A percentile compares a stretch with the other conserved stretches of the same genome.
These are phyloP conservation scores for Girardinichthys multiradiatus DNA, from an alignment of 2,113 vertebrate species.

Conservation along the genomic window DNA sequence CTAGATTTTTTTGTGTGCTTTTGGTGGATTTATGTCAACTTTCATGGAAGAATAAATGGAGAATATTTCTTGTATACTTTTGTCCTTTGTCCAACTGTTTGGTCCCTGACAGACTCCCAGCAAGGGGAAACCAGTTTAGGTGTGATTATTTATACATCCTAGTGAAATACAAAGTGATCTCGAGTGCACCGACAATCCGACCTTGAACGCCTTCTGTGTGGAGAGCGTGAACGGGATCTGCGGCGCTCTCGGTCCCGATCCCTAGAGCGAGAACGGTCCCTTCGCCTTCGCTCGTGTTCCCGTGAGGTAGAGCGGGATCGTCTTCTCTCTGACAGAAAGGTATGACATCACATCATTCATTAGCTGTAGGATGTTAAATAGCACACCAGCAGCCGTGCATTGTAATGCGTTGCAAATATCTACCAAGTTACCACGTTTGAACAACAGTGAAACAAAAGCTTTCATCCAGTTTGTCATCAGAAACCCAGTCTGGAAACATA, in stretches of 20 bases:
- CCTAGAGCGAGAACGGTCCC: conserved; percentile 89
- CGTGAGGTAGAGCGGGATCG: conserved; percentile 91
- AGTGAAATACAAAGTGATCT: neutral
- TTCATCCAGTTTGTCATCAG: no score
- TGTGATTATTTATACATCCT: neutral
- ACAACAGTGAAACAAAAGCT: no score
- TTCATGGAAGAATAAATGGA: no score
- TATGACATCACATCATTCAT: neutral
- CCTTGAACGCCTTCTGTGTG: conserved; percentile 92
- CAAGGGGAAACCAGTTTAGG: neutral
- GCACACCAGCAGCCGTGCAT: neutral
- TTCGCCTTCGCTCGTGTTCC: conserved; percentile 89
- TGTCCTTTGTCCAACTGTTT: no score
- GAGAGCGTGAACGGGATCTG: conserved; percentile 90
- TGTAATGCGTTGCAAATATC: neutral
- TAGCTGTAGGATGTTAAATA: neutral
- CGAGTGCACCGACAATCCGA: conserved; percentile 50
- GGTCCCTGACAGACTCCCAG: neutral
- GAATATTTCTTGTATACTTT: no score
- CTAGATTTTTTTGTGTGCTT: no score
- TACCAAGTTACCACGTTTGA: no score
- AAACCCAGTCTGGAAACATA: no score
- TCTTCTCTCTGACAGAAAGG: conserved; percentile 82
- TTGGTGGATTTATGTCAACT: no score
- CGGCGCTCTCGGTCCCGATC: conserved; percentile 91